Evolutionary conservation across 2,888 invertebrate species (phyloP).

Genomic region (Leucophenga montana): DNA sequence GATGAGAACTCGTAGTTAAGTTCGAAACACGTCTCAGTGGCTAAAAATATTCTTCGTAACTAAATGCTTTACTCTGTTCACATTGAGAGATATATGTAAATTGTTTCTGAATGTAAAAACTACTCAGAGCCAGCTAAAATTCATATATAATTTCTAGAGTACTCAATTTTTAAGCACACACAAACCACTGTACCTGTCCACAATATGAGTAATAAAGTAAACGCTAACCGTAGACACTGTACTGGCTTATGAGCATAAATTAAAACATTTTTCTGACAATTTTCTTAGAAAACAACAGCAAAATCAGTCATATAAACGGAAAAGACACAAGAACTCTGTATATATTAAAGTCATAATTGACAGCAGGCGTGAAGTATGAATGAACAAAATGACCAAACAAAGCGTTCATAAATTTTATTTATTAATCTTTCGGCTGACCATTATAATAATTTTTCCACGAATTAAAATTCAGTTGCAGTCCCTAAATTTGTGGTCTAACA

Average conservation of each 20-base stretch:
- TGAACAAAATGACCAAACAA: background rate
- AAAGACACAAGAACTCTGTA: background rate
- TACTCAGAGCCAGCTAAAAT: too few relatives aligned
- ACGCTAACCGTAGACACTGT: background rate
- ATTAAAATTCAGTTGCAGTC: conserved; percentile 5
- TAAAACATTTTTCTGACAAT: conserved; percentile 16
- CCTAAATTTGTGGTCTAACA: background rate
- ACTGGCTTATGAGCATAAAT: conserved; percentile 16
- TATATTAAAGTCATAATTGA: conserved; percentile 26
- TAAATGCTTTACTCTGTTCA: too few relatives aligned
- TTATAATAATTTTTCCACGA: conserved; percentile 22
- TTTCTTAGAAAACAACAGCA: conserved; percentile 4
- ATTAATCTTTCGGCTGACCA: conserved; percentile 9
- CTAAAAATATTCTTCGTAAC: too few relatives aligned
- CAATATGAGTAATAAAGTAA: background rate
- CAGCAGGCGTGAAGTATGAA: conserved; percentile 16
- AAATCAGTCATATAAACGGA: background rate
- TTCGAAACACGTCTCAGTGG: too few relatives aligned
- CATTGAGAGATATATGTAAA: too few relatives aligned
- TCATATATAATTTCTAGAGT: too few relatives aligned
- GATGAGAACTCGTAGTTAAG: too few relatives aligned
- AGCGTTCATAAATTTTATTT: conserved; percentile 14
- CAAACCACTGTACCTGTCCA: too few relatives aligned
- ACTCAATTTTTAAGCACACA: too few relatives aligned
- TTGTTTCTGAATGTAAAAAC: too few relatives aligned